Evolutionary conservation across 2,888 invertebrate species (phyloP).

Genomic region (Rotaria sp.): DNA sequence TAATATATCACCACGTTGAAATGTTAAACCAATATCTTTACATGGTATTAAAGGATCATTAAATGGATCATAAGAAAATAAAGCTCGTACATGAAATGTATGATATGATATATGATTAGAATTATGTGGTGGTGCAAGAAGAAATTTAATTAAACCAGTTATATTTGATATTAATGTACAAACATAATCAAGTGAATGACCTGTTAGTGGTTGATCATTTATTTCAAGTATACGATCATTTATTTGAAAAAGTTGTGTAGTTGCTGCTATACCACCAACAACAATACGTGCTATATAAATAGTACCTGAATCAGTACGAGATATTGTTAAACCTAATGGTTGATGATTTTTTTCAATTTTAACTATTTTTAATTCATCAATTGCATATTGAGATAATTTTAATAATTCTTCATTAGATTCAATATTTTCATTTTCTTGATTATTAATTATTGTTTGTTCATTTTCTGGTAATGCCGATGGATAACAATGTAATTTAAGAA

Average conservation of each 20-base stretch:
- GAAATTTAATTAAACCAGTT: constrained; percentile 22
- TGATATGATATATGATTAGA: background rate
- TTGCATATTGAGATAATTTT: background rate
- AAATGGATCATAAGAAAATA: constrained; percentile 30
- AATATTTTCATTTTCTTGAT: background rate
- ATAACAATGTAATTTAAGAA: constrained; percentile 16
- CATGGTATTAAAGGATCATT: constrained; percentile 39
- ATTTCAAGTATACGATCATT: constrained; percentile 26
- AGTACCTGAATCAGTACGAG: background rate
- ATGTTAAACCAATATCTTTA: constrained; percentile 40
- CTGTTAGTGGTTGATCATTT: background rate
- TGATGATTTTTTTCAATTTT: constrained; percentile 10
- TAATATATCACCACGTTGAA: constrained; percentile 37
- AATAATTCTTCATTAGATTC: background rate
- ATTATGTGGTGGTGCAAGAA: background rate
- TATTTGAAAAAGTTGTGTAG: background rate
- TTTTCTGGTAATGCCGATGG: background rate
- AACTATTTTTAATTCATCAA: constrained; percentile 18
- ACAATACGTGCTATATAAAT: constrained; percentile 2
- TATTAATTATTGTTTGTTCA: background rate
- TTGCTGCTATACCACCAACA: background rate
- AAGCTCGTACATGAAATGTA: constrained; percentile 30
- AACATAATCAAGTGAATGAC: background rate
- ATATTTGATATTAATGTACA: background rate
- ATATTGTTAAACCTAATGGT: constrained; percentile 26